Percentiles rank a stretch among this genome's conserved stretches.
phyloP scores from a whole-genome alignment of 2,113 vertebrate genomes.

The Bos indicus region DNA sequence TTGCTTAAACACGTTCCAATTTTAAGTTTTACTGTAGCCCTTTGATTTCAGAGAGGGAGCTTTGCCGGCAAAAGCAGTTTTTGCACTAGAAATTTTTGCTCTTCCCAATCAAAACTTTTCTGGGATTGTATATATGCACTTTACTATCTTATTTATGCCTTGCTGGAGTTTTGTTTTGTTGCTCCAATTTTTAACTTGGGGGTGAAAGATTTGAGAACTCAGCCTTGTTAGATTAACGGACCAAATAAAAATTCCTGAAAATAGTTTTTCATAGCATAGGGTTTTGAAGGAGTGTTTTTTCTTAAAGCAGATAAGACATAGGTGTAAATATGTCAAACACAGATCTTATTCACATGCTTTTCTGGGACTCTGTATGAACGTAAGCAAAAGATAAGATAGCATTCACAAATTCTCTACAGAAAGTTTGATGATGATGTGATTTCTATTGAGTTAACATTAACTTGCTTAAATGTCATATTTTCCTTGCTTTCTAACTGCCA shows the following conservation, averaged over 20 bases:
- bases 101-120: slow-evolving; percentile 68
- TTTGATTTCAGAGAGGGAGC: slow-evolving; percentile 62
- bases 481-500: slow-evolving; percentile 35
- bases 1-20: slow-evolving; percentile 55
- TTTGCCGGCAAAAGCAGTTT: slow-evolving; percentile 72
- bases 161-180: slow-evolving; percentile 64
- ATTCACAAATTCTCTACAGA: not conserved
- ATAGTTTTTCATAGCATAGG: slow-evolving; percentile 68
- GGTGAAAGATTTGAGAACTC: slow-evolving; percentile 62
- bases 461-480: slow-evolving; percentile 6
- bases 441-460: slow-evolving; percentile 42
- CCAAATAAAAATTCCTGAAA: slow-evolving; percentile 77
- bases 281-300: slow-evolving; percentile 64
- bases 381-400: not conserved
- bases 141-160: slow-evolving; percentile 77
- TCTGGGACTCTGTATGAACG: not conserved
- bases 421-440: not conserved
- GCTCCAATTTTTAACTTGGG: slow-evolving; percentile 72
- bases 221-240: slow-evolving; percentile 73
- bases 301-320: slow-evolving; percentile 32
- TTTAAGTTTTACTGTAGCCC: slow-evolving; percentile 52
- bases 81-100: slow-evolving; percentile 80
- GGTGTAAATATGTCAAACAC: slow-evolving; percentile 14
- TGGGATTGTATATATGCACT: slow-evolving; percentile 82
- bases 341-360: not conserved